phyloP scores from a whole-genome alignment of 2,113 vertebrate species.

The Falco punctatus region DNA sequence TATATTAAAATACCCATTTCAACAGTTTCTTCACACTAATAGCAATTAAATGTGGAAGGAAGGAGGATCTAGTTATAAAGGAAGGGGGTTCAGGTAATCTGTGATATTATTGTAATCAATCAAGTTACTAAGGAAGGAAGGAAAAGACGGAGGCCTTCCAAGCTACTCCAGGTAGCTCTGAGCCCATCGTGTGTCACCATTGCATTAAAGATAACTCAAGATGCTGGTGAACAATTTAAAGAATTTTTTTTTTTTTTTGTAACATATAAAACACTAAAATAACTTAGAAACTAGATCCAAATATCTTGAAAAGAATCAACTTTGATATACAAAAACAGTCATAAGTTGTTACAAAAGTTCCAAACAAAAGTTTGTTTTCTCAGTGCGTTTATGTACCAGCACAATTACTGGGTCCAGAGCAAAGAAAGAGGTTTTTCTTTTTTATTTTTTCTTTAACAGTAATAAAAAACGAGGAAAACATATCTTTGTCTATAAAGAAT shows the following conservation, averaged over 20 bases:
- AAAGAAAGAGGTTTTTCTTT: constrained; percentile 89
- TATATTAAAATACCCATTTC: constrained; percentile 91
- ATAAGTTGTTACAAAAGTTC: constrained; percentile 90
- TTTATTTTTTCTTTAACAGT: constrained; percentile 84
- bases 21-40: constrained; percentile 92
- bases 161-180: constrained; percentile 93
- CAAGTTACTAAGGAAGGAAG: constrained; percentile 84
- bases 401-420: constrained; percentile 96
- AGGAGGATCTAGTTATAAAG: constrained; percentile 88
- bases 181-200: constrained; percentile 78
- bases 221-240: constrained; percentile 89
- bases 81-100: constrained; percentile 72
- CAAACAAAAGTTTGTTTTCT: constrained; percentile 91
- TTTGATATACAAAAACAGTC: constrained; percentile 98
- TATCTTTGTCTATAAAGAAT: constrained; percentile 98
- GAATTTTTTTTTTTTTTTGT: constrained; percentile 68
- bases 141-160: constrained; percentile 69
- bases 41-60: constrained; percentile 92
- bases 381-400: constrained; percentile 99
- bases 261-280: constrained; percentile 99
- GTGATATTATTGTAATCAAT: constrained; percentile 81
- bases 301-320: constrained; percentile 95
- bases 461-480: constrained; percentile 90
- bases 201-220: constrained; percentile 79
- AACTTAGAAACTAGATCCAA: constrained; percentile 99